A percentile compares a stretch with the other conserved stretches of the same genome.
Conservation (phyloP, 2,797 vertebrate species). For the Eulemur rubriventer region DNA sequence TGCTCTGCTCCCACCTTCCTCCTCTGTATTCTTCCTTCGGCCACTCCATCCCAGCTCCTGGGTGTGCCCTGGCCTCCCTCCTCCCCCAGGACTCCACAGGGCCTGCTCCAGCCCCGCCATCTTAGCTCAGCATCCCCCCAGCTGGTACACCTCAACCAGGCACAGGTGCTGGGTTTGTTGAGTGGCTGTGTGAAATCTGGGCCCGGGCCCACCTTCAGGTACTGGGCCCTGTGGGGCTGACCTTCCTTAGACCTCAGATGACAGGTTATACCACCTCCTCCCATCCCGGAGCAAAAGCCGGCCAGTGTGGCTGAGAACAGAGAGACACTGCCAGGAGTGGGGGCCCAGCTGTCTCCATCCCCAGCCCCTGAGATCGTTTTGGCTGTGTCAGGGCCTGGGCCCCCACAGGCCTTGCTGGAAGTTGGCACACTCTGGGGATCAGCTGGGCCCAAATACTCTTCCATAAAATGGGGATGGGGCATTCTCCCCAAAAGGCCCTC, state of each 20-base stretch:
- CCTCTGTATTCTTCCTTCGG: neutral
- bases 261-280: neutral
- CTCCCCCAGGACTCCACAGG: neutral
- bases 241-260: neutral
- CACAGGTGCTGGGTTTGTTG: too few species aligned
- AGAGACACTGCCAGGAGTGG: neutral
- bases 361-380: neutral
- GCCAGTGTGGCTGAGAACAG: neutral
- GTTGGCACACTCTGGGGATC: neutral
- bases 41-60: neutral
- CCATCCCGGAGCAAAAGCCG: neutral
- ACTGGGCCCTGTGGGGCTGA: neutral
- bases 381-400: neutral
- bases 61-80: neutral
- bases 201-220: neutral
- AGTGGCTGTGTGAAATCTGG: neutral
- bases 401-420: neutral
- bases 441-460: slow-evolving; percentile 56
- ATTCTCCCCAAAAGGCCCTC: neutral
- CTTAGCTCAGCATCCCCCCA: neutral
- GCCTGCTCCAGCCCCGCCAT: neutral
- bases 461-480: neutral
- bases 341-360: neutral
- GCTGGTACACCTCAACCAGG: neutral
- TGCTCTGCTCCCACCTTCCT: neutral